Percentiles rank a stretch among this genome's conserved stretches.
Evolutionary conservation across 2,113 vertebrate species (phyloP).

Genomic region (Crypturellus undulatus): DNA sequence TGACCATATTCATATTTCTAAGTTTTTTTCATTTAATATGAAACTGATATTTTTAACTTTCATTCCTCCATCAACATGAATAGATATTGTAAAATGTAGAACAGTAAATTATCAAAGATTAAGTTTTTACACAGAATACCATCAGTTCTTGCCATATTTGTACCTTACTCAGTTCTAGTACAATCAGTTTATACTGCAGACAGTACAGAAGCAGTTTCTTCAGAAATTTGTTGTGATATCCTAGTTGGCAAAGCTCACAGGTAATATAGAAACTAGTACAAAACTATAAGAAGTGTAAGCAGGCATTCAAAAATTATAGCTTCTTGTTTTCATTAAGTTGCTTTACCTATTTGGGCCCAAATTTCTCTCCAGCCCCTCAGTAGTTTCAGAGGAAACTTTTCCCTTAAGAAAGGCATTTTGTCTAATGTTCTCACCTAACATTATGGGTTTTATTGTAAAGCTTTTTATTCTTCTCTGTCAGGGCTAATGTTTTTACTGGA

Average conservation of each 20-base stretch:
- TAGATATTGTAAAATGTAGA: not conserved
- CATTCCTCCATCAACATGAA: not conserved
- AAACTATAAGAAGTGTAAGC: accelerated
- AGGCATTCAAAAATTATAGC: not conserved
- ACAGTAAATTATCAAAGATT: not conserved
- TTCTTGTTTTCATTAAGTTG: not conserved
- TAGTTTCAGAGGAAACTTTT: not conserved
- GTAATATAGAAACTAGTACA: not conserved
- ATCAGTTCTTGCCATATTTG: not conserved
- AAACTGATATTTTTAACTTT: not conserved
- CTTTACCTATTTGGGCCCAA: not conserved
- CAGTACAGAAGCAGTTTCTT: not conserved
- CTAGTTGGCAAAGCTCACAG: not conserved
- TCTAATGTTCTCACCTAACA: not conserved
- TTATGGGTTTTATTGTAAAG: not conserved
- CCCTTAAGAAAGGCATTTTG: not conserved
- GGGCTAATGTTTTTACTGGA: not conserved
- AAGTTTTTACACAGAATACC: not conserved
- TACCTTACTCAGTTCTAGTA: not conserved
- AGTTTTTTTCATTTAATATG: not conserved
- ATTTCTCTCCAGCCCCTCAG: not conserved
- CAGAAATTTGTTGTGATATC: not conserved
- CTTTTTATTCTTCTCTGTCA: not conserved
- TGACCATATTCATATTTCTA: not conserved
- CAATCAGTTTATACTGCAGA: not conserved